Evolutionary conservation across 1,140 invertebrate genomes (phyloP).

Genomic region (Antheraea pernyi): DNA sequence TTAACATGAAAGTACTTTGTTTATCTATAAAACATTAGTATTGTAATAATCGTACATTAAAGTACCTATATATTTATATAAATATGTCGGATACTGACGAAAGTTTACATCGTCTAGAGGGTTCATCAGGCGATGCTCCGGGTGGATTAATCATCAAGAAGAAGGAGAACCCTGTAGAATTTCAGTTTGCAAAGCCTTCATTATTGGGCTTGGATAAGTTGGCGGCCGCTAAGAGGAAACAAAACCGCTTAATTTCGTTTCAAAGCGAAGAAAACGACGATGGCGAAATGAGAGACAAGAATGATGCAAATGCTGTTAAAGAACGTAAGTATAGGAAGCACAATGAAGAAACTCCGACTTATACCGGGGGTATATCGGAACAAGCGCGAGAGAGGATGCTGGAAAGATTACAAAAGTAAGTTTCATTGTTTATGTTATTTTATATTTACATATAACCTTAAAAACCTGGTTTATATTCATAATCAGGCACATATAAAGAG

Average conservation of each 20-base stretch:
- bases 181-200: conserved; percentile 90
- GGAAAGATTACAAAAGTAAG: conserved; percentile 81
- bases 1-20: background rate
- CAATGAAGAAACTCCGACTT: conserved; percentile 93
- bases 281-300: conserved; percentile 53
- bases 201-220: conserved; percentile 93
- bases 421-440: background rate
- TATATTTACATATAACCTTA: background rate
- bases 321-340: conserved; percentile 87
- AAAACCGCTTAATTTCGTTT: conserved; percentile 84
- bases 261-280: conserved; percentile 82
- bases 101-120: conserved; percentile 90
- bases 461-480: too few species aligned
- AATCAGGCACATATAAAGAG: too few species aligned
- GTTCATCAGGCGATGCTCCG: conserved; percentile 83
- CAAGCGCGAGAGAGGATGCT: conserved; percentile 87
- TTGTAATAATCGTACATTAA: background rate
- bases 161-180: conserved; percentile 82
- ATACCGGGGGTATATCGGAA: conserved; percentile 93
- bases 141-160: conserved; percentile 94
- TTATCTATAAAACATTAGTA: background rate
- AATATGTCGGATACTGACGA: conserved; percentile 74
- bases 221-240: conserved; percentile 86
- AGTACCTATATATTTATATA: background rate
- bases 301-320: conserved; percentile 61